Base-by-base conservation (phyloP, 2,797 vertebrate genomes). In the Kryptolebias ocellatus region DNA sequence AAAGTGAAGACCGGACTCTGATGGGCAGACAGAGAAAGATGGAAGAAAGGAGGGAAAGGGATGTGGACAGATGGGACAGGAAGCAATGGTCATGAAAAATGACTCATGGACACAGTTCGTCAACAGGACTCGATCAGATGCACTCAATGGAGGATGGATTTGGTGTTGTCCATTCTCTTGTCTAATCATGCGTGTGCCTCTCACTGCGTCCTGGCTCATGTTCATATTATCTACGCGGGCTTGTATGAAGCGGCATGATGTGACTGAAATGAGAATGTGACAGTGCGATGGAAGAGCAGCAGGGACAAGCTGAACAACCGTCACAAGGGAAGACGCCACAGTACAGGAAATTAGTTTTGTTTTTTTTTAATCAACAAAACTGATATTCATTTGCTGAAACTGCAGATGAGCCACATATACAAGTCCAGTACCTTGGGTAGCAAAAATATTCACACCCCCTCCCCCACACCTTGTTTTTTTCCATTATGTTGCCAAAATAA, bases 1-100 rank as follows among this genome's bases (percentile, higher is more conserved):
- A 95, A 95, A 86, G 94, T 95, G 94, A 95, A 95, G 83, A 94
- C 94, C 68, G 74, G 96, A 92, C 94, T 97, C 96, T 90, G 92
- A 93, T 92, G 81, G 87, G 72, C 74, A 79, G 85, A 89, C 76
- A 94, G 57, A 83, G 66, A 68, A 67, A 90, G 75, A 89, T 70
- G 81, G 70, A 74, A 51, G 75, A 61, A 67, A 53, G 67, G 88
- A 84, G 79, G 64, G 54, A 67, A 28, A 60, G 67, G 76, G 59
- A 79, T 72, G 86, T 74, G 86, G 90, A 89, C 83, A 87, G 20
- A 70, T 85, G 92, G 80, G 81, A 92, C 90, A 82, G 82, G 86
- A 70, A 89, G 90, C 60, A 87, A 89, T 90, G 90, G 72, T 81
- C 62, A 92, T 94, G 94, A 89, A 60, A 79, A 75, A 91, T 93